These are phyloP conservation scores for Trinorchestia longiramus DNA, from an alignment of 1,140 invertebrate genomes.

Conservation along the genomic window DNA sequence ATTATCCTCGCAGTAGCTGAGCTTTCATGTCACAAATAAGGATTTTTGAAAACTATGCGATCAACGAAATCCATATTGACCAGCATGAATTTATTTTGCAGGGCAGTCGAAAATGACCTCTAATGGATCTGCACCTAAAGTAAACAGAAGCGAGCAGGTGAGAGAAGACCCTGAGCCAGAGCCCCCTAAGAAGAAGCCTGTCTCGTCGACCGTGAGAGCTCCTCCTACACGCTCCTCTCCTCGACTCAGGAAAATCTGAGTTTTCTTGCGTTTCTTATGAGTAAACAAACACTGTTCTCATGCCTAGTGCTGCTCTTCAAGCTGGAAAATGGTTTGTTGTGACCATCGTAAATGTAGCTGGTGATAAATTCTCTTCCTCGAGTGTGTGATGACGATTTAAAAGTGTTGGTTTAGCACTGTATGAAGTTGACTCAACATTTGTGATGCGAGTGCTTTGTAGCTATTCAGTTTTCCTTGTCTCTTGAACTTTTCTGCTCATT, in stretches of 20 bases:
- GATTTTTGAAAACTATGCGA: too few relatives aligned
- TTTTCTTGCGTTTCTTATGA: not conserved
- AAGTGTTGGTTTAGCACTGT: not conserved
- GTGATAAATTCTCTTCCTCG: not conserved
- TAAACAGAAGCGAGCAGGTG: not conserved
- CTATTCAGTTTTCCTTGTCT: not conserved
- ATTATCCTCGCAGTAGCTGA: not conserved
- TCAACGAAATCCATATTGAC: too few relatives aligned
- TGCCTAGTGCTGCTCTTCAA: not conserved
- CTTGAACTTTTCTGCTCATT: not conserved
- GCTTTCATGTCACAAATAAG: too few relatives aligned
- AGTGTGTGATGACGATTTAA: not conserved
- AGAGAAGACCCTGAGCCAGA: not conserved
- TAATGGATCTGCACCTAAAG: not conserved
- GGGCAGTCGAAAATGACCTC: not conserved
- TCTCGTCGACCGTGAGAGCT: not conserved
- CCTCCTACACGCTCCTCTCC: not conserved
- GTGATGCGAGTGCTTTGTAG: not conserved
- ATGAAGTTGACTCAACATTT: not conserved
- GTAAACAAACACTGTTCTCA: not conserved
- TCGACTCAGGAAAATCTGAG: conserved; percentile 6
- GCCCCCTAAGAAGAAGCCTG: not conserved
- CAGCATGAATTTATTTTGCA: not conserved
- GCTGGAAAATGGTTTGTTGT: not conserved
- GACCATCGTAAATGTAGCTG: not conserved